Conservation (phyloP, 2,888 invertebrate genomes). For the Trachelus tabidus region DNA sequence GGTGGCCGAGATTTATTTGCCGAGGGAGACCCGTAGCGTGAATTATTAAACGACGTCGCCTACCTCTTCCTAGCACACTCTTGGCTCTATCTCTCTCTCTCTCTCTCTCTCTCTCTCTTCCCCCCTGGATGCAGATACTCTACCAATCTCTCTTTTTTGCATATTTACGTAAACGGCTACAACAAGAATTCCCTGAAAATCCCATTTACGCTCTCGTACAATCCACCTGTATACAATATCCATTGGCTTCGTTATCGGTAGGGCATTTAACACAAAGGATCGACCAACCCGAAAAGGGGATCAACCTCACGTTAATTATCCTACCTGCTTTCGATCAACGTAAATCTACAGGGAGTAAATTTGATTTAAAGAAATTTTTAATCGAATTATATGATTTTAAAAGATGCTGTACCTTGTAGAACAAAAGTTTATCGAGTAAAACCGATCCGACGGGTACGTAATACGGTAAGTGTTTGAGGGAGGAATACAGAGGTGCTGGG, state of each 20-base stretch:
- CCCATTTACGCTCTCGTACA: neutral
- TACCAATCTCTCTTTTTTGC: neutral
- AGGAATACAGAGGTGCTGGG: neutral
- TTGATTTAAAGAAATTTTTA: neutral
- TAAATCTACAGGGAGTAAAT: neutral
- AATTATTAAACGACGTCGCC: neutral
- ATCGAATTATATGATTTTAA: neutral
- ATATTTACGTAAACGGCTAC: neutral
- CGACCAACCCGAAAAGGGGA: neutral
- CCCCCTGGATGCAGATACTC: neutral
- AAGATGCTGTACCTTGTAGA: neutral
- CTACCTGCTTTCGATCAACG: neutral
- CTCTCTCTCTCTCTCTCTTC: too few species aligned
- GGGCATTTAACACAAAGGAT: neutral
- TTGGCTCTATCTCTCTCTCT: too few species aligned
- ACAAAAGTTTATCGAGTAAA: neutral
- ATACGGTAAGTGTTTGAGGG: neutral
- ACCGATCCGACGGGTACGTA: too few species aligned
- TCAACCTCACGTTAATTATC: too few species aligned
- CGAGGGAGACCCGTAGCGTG: constrained; percentile 24
- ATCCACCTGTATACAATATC: neutral
- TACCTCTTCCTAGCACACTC: neutral
- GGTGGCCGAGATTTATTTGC: constrained; percentile 49
- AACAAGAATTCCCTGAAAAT: neutral
- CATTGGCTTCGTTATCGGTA: neutral